Evolutionary conservation across 2,888 invertebrate genomes (phyloP).

Genomic region (Orchestes rusci): DNA sequence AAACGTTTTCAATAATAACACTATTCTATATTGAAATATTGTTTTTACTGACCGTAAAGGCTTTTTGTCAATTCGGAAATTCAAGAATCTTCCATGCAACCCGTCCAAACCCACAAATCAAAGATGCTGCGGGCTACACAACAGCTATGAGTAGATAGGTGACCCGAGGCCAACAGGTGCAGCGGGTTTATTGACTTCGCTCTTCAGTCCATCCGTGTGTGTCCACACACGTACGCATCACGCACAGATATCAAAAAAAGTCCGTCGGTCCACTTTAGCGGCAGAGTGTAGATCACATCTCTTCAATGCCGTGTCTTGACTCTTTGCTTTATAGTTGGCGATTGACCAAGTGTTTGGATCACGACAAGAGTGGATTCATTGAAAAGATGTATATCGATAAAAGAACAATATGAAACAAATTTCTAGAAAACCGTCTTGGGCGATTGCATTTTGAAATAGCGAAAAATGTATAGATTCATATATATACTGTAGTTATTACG

Average conservation of each 20-base stretch:
- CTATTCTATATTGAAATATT: too few species aligned
- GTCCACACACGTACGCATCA: conserved; percentile 7
- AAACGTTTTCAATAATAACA: too few species aligned
- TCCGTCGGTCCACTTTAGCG: conserved; percentile 17
- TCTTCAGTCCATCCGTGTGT: conserved; percentile 12
- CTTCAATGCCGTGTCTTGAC: conserved; percentile 23
- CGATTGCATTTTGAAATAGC: too few species aligned
- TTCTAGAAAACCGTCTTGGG: too few species aligned
- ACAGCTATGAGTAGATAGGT: conserved; percentile 33
- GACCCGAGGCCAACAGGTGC: conserved; percentile 47
- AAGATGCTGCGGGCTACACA: conserved; percentile 28
- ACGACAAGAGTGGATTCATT: too few species aligned
- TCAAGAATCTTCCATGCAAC: conserved; percentile 19
- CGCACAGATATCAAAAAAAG: conserved; percentile 8
- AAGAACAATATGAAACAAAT: too few species aligned
- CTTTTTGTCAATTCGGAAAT: too few species aligned
- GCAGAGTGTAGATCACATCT: conserved; percentile 27
- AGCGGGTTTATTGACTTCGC: conserved; percentile 46
- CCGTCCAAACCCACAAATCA: conserved; percentile 6
- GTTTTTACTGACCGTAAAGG: too few species aligned
- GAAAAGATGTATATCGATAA: too few species aligned
- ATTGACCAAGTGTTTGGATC: too few species aligned
- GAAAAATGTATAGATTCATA: too few species aligned
- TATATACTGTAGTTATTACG: too few species aligned
- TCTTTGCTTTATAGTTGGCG: background rate